phyloP scores from a whole-genome alignment of 1,140 invertebrate genomes.

The Bombyx mandarina region DNA sequence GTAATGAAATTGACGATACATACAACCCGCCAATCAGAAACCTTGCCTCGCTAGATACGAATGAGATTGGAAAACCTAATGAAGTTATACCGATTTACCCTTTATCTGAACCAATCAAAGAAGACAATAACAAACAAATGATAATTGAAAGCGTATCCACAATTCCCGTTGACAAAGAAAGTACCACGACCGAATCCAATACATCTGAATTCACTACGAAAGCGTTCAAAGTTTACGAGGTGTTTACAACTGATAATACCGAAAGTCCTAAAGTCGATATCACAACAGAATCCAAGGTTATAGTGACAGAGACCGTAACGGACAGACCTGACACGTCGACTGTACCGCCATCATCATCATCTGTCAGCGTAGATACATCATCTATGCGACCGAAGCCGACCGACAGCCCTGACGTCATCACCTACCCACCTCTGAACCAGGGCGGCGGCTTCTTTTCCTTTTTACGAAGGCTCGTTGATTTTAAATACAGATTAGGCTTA shows the following conservation, averaged over 20 bases:
- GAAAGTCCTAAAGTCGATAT: conserved; percentile 23
- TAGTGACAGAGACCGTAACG: conserved; percentile 54
- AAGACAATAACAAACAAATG: conserved; percentile 26
- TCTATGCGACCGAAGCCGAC: conserved; percentile 19
- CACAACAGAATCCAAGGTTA: conserved; percentile 29
- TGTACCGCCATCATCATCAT: conserved; percentile 32
- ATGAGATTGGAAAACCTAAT: conserved; percentile 19
- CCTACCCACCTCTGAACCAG: conserved; percentile 45
- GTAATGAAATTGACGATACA: conserved; percentile 62
- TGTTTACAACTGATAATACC: conserved; percentile 32
- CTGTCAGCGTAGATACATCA: conserved; percentile 24
- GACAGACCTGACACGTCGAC: conserved; percentile 40
- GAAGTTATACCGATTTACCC: conserved; percentile 41
- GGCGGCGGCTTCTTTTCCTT: conserved; percentile 54
- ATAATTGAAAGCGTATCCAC: conserved; percentile 57
- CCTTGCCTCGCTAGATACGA: conserved; percentile 10
- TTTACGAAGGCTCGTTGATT: conserved; percentile 59
- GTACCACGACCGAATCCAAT: conserved; percentile 30
- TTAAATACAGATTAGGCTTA: conserved; percentile 63
- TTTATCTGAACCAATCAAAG: conserved; percentile 25
- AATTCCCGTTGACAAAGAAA: conserved; percentile 35
- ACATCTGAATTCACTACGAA: conserved; percentile 46
- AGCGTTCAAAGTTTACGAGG: conserved; percentile 55
- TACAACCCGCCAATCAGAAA: conserved; percentile 25
- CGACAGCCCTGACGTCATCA: conserved; percentile 41